Evolutionary conservation across 2,888 invertebrate genomes (phyloP), one percentile per base, ranked within the genome.

Genomic region (Synergus japonicus): DNA sequence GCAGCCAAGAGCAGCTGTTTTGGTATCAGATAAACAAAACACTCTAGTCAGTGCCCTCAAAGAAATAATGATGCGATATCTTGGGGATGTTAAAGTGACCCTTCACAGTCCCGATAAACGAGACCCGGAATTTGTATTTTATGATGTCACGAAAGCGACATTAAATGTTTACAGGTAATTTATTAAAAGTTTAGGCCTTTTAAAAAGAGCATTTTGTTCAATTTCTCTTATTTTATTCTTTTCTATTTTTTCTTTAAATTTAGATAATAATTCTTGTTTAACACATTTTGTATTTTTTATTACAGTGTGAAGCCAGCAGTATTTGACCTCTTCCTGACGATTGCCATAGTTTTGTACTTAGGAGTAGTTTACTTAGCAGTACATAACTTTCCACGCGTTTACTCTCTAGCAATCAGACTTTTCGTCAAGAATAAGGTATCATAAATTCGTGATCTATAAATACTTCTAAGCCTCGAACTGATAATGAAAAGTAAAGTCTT

Each of bases 291-390:
- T 84, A 86, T 87, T 87, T 85, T 88, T 83, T 81, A 82, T 95
- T 95, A 87, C 94, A 97, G 98, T 92, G 98, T 99, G 8, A 99
- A 99, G 91, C 99, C 99, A 83, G 99, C 99, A 12, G 96, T 99
- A 79, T 99, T 99, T 93, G 99, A 99, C 94, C 95, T 99, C 87
- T 96, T 99, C 87, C 94, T 99, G 15, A 98, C 98, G 0, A 92
- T 97, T 81, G 95, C 95, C 58, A 98, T 99, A 89, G 93, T 96
- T 54, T 93, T 95, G 41, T 99, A 99, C 92, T 94, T 99, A 78
- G 94, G 95, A n/a, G 89, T 95, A 7, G 94, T 98, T n/a, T 98
- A 98, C 92, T 94, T 97, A 87, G 93, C 95, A 13, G 95, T 98
- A 81, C 95, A 96, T 84, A 93, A 95, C 85, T 96, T 96, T 90